A percentile compares a stretch with the other conserved stretches of the same genome.
Evolutionary conservation across 2,888 invertebrate species (phyloP).

Genomic region (Leptinotarsa peninsularis): DNA sequence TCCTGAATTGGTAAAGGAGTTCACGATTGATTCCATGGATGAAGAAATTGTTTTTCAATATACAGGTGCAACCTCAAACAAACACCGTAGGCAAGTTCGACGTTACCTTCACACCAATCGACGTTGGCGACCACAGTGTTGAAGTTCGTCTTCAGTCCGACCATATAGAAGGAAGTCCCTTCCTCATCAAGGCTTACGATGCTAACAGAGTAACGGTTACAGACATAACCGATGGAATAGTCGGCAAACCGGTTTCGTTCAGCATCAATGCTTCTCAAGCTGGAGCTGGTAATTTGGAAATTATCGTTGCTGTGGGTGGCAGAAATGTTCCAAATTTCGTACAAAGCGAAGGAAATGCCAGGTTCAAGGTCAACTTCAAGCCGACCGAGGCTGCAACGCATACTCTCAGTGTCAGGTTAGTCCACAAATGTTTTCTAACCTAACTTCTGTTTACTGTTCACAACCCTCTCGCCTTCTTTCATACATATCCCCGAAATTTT

Average conservation of each 20-base stretch:
- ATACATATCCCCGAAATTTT: too few species aligned
- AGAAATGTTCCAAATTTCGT: conserved; percentile 98
- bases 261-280: conserved; percentile 88
- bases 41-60: not conserved
- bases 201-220: conserved; percentile 94
- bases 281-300: conserved; percentile 95
- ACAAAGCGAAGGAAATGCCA: conserved; percentile 95
- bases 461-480: too few species aligned
- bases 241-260: conserved; percentile 94
- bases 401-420: conserved; percentile 85
- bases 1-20: too few species aligned
- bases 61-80: conserved; percentile 63
- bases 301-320: conserved; percentile 95
- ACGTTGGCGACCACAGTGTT: conserved; percentile 94
- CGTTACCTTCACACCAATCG: conserved; percentile 80
- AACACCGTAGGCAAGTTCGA: conserved; percentile 67
- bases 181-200: conserved; percentile 95
- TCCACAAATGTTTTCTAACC: too few species aligned
- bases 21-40: not conserved
- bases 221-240: conserved; percentile 90
- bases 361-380: conserved; percentile 94
- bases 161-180: conserved; percentile 94
- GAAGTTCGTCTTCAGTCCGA: conserved; percentile 80
- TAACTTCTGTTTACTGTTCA: too few species aligned
- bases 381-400: conserved; percentile 94